These are phyloP conservation scores for Liasis olivaceus DNA, from an alignment of 2,797 vertebrate species.

Conservation along the genomic window DNA sequence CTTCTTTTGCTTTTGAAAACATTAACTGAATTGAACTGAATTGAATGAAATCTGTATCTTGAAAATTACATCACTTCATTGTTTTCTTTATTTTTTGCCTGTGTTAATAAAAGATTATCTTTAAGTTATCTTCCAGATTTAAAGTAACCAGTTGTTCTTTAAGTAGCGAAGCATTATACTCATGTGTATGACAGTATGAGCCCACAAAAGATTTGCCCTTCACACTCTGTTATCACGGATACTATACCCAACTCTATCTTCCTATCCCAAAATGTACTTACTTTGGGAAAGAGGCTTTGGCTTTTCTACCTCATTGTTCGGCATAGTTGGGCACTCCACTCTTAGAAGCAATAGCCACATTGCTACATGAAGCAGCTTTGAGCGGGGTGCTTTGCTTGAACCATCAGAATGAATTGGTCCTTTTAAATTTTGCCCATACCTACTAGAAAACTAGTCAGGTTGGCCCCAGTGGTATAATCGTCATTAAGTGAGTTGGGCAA, in stretches of 20 bases:
- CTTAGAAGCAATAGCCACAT: neutral
- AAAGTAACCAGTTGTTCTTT: conserved; percentile 24
- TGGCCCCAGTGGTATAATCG: neutral
- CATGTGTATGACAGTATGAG: neutral
- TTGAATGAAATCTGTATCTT: neutral
- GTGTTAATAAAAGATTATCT: neutral
- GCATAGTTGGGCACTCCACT: neutral
- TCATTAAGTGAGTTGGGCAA: neutral
- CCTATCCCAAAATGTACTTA: neutral
- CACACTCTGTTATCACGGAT: neutral
- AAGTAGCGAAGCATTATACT: neutral
- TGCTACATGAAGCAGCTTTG: neutral
- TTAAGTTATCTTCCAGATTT: conserved; percentile 17
- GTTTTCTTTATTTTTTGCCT: neutral
- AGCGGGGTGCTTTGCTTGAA: neutral
- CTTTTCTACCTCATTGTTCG: neutral
- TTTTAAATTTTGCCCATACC: neutral
- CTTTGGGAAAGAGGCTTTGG: neutral
- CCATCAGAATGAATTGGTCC: neutral
- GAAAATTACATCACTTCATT: neutral
- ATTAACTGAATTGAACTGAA: conserved; percentile 21
- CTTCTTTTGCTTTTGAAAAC: conserved; percentile 11
- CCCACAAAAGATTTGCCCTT: neutral
- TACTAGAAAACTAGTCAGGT: neutral
- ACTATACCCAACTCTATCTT: neutral